Evolutionary conservation across 2,797 vertebrate species (phyloP).

Genomic region (Phalloptychus januarius): DNA sequence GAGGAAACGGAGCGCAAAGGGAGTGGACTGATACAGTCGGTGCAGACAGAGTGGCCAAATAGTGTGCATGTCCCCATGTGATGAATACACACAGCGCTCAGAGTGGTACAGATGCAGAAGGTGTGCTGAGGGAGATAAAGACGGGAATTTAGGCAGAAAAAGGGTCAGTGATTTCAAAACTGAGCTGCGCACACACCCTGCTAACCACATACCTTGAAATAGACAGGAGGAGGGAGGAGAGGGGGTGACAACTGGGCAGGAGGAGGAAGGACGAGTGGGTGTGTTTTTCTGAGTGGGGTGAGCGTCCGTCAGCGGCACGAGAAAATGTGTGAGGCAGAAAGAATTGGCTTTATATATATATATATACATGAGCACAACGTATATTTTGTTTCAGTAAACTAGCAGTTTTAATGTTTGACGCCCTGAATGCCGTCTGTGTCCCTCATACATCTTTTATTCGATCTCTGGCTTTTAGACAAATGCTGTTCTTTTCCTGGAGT

Average conservation of each 20-base stretch:
- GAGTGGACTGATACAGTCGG: slow-evolving; percentile 49
- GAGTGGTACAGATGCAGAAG: slow-evolving; percentile 30
- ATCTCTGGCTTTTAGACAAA: slow-evolving; percentile 26
- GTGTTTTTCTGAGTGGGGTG: slow-evolving; percentile 58
- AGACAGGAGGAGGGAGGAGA: slow-evolving; percentile 43
- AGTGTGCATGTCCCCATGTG: slow-evolving; percentile 23
- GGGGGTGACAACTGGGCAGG: slow-evolving; percentile 51
- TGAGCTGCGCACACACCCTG: slow-evolving; percentile 67
- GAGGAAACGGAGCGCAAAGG: slow-evolving; percentile 59
- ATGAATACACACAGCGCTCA: slow-evolving; percentile 25
- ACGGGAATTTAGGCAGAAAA: slow-evolving; percentile 53
- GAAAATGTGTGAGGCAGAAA: slow-evolving; percentile 7
- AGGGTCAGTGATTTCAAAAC: slow-evolving; percentile 66
- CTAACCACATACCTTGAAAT: slow-evolving; percentile 74
- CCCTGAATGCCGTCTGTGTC: slow-evolving; percentile 19
- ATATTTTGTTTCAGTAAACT: slow-evolving; percentile 17
- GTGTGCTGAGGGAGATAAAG: slow-evolving; percentile 53
- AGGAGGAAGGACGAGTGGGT: slow-evolving; percentile 44
- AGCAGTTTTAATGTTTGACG: slow-evolving; percentile 31
- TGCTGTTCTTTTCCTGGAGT: slow-evolving; percentile 25
- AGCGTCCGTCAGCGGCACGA: slow-evolving; percentile 42
- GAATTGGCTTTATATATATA: background rate
- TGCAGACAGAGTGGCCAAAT: slow-evolving; percentile 38
- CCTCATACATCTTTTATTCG: slow-evolving; percentile 22
- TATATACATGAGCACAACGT: background rate